phyloP scores from a whole-genome alignment of 2,113 vertebrate genomes.

The Ciconia stormi region DNA sequence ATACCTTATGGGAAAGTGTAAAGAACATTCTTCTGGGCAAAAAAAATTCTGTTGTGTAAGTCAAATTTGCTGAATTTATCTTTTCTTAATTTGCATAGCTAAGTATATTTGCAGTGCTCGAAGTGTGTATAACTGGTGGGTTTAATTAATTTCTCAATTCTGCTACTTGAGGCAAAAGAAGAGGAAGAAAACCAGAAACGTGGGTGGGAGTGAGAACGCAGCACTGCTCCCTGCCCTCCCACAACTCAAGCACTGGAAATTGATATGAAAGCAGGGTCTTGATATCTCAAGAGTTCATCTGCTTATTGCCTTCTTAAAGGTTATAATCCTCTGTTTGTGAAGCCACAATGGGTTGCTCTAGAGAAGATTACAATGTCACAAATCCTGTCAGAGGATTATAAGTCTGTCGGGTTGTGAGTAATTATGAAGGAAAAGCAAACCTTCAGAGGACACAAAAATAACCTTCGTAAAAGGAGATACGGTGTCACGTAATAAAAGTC shows the following conservation, averaged over 20 bases:
- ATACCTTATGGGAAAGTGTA: neutral
- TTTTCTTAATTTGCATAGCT: constrained; percentile 34
- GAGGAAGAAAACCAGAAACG: neutral
- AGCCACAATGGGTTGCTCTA: constrained; percentile 13
- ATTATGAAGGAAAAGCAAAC: constrained; percentile 41
- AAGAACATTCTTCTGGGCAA: neutral
- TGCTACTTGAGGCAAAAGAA: constrained; percentile 42
- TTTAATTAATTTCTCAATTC: constrained; percentile 58
- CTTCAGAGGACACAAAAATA: constrained; percentile 39
- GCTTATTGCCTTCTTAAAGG: constrained; percentile 43
- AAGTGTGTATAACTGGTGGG: constrained; percentile 3
- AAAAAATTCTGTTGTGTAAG: neutral
- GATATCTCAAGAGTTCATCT: constrained; percentile 55
- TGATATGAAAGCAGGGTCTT: constrained; percentile 11
- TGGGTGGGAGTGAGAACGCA: constrained; percentile 27
- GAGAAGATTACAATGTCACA: constrained; percentile 49
- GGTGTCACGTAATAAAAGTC: neutral
- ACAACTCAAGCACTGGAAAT: neutral
- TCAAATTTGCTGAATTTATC: constrained; percentile 39
- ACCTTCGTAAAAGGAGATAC: neutral
- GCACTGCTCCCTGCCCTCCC: neutral
- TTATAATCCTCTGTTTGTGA: constrained; percentile 50
- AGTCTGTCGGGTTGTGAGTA: constrained; percentile 46
- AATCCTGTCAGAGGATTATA: constrained; percentile 60
- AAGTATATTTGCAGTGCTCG: constrained; percentile 38